phyloP scores from a whole-genome alignment of 1,140 invertebrate genomes.

The Reticulitermes speratus region DNA sequence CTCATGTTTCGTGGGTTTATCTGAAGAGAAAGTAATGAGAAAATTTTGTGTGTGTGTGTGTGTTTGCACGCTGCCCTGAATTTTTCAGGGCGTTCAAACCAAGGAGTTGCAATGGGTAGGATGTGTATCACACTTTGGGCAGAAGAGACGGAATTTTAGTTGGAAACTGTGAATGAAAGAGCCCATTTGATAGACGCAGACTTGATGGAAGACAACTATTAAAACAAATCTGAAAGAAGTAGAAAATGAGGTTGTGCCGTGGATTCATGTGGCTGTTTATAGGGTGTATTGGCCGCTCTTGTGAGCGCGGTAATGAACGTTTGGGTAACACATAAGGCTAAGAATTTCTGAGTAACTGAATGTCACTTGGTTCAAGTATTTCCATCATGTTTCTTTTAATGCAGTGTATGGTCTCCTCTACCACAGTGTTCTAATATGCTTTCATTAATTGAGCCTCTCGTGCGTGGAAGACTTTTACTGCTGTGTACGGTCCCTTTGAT shows the following conservation, averaged over 20 bases:
- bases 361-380: background rate
- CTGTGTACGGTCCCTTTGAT: background rate
- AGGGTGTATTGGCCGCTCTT: background rate
- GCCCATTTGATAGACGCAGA: too few relatives aligned
- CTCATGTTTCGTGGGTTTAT: too few relatives aligned
- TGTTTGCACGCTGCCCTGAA: too few relatives aligned
- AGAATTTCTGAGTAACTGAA: background rate
- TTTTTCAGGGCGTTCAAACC: too few relatives aligned
- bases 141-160: too few relatives aligned
- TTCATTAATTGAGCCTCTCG: background rate
- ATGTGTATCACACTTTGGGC: too few relatives aligned
- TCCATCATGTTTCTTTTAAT: background rate
- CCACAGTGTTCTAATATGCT: background rate
- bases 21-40: too few relatives aligned
- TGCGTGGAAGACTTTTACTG: background rate
- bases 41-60: too few relatives aligned
- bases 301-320: background rate
- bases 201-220: too few relatives aligned
- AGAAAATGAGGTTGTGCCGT: background rate
- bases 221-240: background rate
- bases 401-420: background rate
- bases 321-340: background rate
- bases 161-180: too few relatives aligned
- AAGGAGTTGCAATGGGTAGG: too few relatives aligned
- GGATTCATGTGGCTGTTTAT: background rate